phyloP scores from a whole-genome alignment of 1,140 invertebrate species.

The Metopolophium dirhodum region DNA sequence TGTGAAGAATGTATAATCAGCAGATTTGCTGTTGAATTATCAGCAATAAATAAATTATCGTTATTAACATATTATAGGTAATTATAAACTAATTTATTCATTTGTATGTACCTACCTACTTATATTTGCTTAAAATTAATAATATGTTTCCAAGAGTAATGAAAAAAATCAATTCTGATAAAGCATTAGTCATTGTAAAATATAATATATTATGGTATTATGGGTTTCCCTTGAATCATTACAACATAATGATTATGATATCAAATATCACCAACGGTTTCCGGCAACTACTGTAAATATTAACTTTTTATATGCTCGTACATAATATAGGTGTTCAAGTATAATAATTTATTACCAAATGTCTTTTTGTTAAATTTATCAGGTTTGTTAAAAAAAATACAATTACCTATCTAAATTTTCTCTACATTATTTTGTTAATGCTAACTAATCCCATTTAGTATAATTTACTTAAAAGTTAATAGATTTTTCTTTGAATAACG shows the following conservation, averaged over 20 bases:
- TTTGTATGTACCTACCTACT: not conserved
- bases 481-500: not conserved
- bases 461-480: not conserved
- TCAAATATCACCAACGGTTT: not conserved
- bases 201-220: not conserved
- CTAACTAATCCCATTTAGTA: not conserved
- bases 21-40: not conserved
- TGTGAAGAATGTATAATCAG: not conserved
- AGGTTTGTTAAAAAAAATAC: not conserved
- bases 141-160: not conserved
- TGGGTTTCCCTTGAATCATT: not conserved
- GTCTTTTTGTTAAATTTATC: not conserved
- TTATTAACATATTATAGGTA: not conserved
- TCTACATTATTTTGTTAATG: not conserved
- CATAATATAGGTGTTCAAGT: not conserved
- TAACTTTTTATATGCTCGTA: not conserved
- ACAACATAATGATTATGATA: not conserved
- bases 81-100: not conserved
- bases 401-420: not conserved
- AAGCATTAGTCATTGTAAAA: not conserved
- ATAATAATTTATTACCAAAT: not conserved
- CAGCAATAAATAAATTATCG: not conserved
- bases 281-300: not conserved
- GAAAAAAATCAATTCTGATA: not conserved
- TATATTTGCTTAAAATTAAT: constrained; percentile 5